phyloP scores from a whole-genome alignment of 2,888 invertebrate genomes.

The Sinohyriopsis cumingii region DNA sequence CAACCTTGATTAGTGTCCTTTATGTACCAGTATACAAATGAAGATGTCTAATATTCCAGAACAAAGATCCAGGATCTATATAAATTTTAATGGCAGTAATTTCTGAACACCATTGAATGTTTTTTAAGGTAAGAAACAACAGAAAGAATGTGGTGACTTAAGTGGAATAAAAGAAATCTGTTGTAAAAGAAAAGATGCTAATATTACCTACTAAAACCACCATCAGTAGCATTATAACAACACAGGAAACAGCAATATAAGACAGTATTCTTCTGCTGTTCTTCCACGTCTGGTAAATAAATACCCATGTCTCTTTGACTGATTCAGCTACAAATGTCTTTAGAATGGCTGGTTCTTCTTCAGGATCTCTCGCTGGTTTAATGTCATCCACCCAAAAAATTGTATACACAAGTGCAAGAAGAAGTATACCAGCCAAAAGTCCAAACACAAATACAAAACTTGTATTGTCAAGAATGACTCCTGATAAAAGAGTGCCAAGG shows the following conservation, averaged over 20 bases:
- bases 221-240: conserved; percentile 42
- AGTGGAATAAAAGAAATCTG: background rate
- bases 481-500: conserved; percentile 85
- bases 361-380: conserved; percentile 13
- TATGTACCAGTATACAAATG: too few relatives aligned
- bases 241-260: conserved; percentile 36
- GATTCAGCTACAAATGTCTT: conserved; percentile 17
- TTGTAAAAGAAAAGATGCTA: background rate
- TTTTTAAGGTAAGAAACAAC: too few relatives aligned
- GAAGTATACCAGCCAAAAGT: conserved; percentile 61
- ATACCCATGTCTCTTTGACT: conserved; percentile 32
- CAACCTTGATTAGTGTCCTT: too few relatives aligned
- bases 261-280: conserved; percentile 24
- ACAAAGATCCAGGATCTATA: too few relatives aligned
- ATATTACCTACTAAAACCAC: conserved; percentile 51
- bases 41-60: too few relatives aligned
- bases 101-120: too few relatives aligned
- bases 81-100: too few relatives aligned
- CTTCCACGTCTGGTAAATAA: conserved; percentile 45
- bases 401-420: conserved; percentile 68
- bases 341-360: background rate
- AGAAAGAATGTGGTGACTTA: background rate
- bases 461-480: conserved; percentile 78
- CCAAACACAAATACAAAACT: conserved; percentile 70
- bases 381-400: conserved; percentile 55